These are phyloP conservation scores for Rhimphoctona megacephalus DNA, from an alignment of 2,888 invertebrate species.

Conservation along the genomic window DNA sequence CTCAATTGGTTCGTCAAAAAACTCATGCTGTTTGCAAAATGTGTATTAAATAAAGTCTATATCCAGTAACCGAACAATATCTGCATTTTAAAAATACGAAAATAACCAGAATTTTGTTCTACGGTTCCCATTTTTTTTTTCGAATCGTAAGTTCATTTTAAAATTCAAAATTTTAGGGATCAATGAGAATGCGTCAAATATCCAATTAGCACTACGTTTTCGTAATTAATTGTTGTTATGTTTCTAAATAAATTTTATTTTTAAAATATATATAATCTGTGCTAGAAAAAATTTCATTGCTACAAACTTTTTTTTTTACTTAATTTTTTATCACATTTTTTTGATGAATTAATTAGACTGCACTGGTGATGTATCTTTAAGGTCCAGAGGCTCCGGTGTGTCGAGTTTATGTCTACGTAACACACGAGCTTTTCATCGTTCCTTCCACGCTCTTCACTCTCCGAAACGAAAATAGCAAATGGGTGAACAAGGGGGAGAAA, in stretches of 20 bases:
- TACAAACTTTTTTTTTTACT: not conserved
- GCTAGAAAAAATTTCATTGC: not conserved
- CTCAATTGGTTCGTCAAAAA: too few relatives aligned
- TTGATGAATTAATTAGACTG: slow-evolving; percentile 8
- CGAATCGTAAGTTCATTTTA: too few relatives aligned
- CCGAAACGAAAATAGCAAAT: slow-evolving; percentile 65
- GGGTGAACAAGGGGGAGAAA: slow-evolving; percentile 57
- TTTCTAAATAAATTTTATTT: not conserved
- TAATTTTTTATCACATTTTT: not conserved
- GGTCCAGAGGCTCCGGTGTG: slow-evolving; percentile 36
- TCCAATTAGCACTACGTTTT: not conserved
- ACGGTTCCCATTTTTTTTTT: too few relatives aligned
- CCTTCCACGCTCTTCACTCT: slow-evolving; percentile 31
- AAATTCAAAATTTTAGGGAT: too few relatives aligned
- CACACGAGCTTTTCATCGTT: slow-evolving; percentile 52
- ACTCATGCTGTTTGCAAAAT: too few relatives aligned
- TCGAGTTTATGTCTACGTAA: slow-evolving; percentile 59
- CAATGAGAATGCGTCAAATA: too few relatives aligned
- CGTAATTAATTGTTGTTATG: not conserved
- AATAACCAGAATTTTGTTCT: too few relatives aligned
- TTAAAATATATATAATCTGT: not conserved
- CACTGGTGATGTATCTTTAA: slow-evolving; percentile 30
- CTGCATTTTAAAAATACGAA: too few relatives aligned
- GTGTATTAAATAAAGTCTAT: too few relatives aligned
- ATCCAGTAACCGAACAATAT: too few relatives aligned